These are phyloP conservation scores for Hemicordylus capensis DNA, from an alignment of 2,113 vertebrate genomes.

Conservation along the genomic window DNA sequence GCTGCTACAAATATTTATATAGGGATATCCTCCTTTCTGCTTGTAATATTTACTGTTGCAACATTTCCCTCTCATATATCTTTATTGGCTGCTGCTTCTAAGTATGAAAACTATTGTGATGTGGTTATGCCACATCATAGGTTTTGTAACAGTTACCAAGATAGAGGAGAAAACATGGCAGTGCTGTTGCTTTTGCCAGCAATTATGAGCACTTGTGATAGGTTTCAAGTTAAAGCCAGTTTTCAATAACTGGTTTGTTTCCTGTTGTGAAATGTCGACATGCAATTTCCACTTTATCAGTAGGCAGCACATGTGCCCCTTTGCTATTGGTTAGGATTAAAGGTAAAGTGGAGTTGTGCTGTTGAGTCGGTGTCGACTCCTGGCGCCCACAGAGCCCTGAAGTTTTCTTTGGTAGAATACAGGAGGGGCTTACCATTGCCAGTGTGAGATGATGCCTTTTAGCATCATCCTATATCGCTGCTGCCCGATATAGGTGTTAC, in stretches of 20 bases:
- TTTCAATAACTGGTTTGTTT: neutral
- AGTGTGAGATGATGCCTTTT: too few species aligned
- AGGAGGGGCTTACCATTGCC: too few species aligned
- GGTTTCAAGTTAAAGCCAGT: neutral
- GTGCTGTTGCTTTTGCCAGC: neutral
- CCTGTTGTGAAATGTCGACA: neutral
- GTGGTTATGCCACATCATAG: neutral
- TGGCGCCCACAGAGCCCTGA: too few species aligned
- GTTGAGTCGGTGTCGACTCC: too few species aligned
- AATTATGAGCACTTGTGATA: neutral
- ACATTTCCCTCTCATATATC: neutral
- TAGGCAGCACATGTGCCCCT: neutral
- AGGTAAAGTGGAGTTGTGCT: too few species aligned
- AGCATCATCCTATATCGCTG: too few species aligned
- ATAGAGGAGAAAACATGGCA: neutral
- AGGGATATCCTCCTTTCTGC: neutral
- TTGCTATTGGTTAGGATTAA: neutral
- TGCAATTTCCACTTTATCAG: neutral
- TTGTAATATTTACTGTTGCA: neutral
- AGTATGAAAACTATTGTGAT: neutral
- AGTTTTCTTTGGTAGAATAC: too few species aligned
- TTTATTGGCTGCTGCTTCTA: neutral
- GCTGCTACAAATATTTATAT: too few species aligned
- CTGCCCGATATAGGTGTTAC: too few species aligned
- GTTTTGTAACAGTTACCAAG: neutral